phyloP scores from a whole-genome alignment of 2,797 vertebrate genomes.

The Characodon lateralis region DNA sequence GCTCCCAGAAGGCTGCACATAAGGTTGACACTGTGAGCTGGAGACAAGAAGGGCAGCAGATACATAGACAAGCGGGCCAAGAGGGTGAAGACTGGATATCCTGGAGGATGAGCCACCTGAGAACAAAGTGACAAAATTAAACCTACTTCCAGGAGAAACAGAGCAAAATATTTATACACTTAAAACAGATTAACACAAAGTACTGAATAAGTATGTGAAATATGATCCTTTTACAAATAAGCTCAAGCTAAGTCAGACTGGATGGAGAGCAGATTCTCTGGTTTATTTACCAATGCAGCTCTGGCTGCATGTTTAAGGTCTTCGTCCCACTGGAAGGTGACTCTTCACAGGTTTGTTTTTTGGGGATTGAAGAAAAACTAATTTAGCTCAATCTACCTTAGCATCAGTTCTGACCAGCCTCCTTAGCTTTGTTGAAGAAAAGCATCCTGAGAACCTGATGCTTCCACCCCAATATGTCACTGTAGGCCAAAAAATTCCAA shows the following conservation, averaged over 20 bases:
- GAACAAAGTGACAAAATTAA: slow-evolving; percentile 28
- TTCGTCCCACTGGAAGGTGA: not conserved
- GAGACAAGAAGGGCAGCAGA: slow-evolving; percentile 83
- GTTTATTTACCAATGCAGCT: not conserved
- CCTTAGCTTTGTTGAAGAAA: too few relatives aligned
- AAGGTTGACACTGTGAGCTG: slow-evolving; percentile 90
- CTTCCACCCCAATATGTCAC: too few relatives aligned
- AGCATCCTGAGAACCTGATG: too few relatives aligned
- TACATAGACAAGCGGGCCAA: slow-evolving; percentile 81
- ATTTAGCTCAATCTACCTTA: not conserved
- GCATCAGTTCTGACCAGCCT: not conserved
- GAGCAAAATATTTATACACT: not conserved
- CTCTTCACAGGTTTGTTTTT: not conserved
- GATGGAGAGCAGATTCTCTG: not conserved
- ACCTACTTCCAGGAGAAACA: not conserved
- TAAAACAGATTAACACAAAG: too few relatives aligned
- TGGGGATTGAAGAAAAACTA: too few relatives aligned
- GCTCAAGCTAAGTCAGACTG: not conserved
- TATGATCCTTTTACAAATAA: not conserved
- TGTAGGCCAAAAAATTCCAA: not conserved
- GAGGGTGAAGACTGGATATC: slow-evolving; percentile 95
- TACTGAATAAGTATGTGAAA: too few relatives aligned
- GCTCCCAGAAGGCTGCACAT: slow-evolving; percentile 89
- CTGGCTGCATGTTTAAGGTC: not conserved
- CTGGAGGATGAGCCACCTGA: slow-evolving; percentile 96